These are phyloP conservation scores for Harmothoe impar DNA, from an alignment of 2,888 invertebrate genomes.

Conservation along the genomic window DNA sequence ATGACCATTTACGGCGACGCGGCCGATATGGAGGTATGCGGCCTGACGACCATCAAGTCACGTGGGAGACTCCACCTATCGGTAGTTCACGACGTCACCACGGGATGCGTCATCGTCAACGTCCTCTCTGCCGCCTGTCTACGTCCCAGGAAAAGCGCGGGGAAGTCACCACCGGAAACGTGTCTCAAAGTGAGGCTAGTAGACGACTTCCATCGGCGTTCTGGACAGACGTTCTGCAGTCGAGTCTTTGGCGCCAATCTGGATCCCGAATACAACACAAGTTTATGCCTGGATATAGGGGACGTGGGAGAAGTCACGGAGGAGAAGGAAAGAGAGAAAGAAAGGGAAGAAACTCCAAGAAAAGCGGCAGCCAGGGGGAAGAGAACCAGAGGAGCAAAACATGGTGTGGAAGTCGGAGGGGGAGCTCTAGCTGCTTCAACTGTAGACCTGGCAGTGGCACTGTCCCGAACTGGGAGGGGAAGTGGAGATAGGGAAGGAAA, in stretches of 20 bases:
- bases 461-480: background rate
- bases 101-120: conserved; percentile 57
- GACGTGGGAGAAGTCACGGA: background rate
- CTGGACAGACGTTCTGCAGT: background rate
- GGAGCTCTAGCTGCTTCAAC: too few species aligned
- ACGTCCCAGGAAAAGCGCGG: background rate
- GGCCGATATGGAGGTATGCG: conserved; percentile 34
- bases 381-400: background rate
- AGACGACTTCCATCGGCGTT: conserved; percentile 9
- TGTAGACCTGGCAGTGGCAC: background rate
- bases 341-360: background rate
- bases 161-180: background rate
- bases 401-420: background rate
- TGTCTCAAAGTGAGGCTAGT: conserved; percentile 14
- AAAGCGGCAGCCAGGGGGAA: background rate
- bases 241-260: background rate
- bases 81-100: conserved; percentile 24
- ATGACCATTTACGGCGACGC: conserved; percentile 33
- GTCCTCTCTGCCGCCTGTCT: conserved; percentile 38
- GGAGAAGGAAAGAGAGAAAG: background rate
- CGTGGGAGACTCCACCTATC: conserved; percentile 53
- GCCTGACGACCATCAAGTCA: conserved; percentile 29
- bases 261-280: conserved; percentile 49
- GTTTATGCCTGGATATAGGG: conserved; percentile 48
- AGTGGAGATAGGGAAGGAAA: background rate